phyloP scores from a whole-genome alignment of 1,140 invertebrate species.

The Ceratosolen fusciceps region DNA sequence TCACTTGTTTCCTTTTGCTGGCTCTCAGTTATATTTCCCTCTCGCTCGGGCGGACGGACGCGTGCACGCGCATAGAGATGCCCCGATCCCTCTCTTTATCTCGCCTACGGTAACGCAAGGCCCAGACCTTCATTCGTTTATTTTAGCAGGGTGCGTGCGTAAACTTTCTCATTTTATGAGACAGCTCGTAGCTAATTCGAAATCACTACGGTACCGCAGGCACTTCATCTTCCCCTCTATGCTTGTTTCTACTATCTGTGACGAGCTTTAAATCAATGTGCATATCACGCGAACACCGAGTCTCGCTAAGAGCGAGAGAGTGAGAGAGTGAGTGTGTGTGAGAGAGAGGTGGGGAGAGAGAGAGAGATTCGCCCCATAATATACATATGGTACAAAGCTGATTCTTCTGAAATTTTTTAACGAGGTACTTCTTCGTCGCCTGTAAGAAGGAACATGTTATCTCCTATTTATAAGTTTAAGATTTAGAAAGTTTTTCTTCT shows the following conservation, averaged over 20 bases:
- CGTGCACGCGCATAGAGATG: not conserved
- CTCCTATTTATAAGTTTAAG: not conserved
- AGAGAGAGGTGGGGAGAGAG: not conserved
- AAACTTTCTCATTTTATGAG: conserved; percentile 58
- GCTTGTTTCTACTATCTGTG: conserved; percentile 7
- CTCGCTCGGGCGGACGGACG: conserved; percentile 35
- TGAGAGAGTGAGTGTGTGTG: not conserved
- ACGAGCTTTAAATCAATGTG: conserved; percentile 37
- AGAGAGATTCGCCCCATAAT: too few relatives aligned
- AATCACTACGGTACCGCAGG: conserved; percentile 33
- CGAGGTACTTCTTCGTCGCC: not conserved
- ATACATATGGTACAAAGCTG: not conserved
- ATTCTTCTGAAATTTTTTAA: not conserved
- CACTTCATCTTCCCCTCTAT: conserved; percentile 6
- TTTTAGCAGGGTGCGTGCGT: conserved; percentile 50
- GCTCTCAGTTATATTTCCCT: not conserved
- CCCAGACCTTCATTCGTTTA: conserved; percentile 48
- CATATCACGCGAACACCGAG: not conserved
- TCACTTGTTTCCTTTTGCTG: conserved; percentile 5
- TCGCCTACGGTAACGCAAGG: not conserved
- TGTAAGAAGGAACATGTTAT: not conserved
- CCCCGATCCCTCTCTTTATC: not conserved
- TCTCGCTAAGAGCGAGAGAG: too few relatives aligned
- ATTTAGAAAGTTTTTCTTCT: not conserved
- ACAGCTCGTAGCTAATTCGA: conserved; percentile 41